Conservation (phyloP, 2,888 invertebrate species). For the Galeruca laticollis region DNA sequence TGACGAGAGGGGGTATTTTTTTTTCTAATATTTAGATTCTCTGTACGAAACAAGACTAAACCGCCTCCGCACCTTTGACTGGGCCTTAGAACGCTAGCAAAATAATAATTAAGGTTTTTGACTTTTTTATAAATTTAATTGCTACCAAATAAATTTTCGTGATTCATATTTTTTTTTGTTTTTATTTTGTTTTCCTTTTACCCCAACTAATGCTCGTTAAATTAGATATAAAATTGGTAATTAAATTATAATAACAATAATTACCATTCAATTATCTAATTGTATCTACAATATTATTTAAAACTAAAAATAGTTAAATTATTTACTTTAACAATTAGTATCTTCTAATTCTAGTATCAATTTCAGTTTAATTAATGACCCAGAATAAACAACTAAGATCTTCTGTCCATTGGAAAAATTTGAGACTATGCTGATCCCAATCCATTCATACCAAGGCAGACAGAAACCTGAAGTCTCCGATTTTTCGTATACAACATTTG, state of each 20-base stretch:
- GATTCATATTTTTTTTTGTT: conserved; percentile 65
- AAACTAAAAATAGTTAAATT: no score
- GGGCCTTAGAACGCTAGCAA: conserved; percentile 59
- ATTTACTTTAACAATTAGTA: no score
- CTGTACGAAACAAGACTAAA: conserved; percentile 60
- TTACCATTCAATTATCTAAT: no score
- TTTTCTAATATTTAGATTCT: conserved; percentile 48
- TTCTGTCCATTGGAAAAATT: no score
- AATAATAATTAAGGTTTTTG: conserved; percentile 63
- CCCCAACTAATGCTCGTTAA: not conserved
- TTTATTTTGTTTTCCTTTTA: conserved; percentile 58
- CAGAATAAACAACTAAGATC: no score
- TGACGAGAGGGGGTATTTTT: conserved; percentile 52
- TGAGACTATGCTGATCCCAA: no score
- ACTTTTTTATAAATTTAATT: conserved; percentile 66
- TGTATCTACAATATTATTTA: no score
- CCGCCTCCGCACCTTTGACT: conserved; percentile 56
- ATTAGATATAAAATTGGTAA: not conserved
- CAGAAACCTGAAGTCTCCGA: no score
- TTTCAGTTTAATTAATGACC: no score
- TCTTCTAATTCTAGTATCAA: no score
- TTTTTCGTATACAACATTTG: no score
- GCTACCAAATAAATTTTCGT: conserved; percentile 69
- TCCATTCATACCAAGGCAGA: no score
- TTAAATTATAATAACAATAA: not conserved